A percentile compares a stretch with the other conserved stretches of the same genome.
Evolutionary conservation across 2,888 invertebrate genomes (phyloP).

Genomic region (Theretra japonica): DNA sequence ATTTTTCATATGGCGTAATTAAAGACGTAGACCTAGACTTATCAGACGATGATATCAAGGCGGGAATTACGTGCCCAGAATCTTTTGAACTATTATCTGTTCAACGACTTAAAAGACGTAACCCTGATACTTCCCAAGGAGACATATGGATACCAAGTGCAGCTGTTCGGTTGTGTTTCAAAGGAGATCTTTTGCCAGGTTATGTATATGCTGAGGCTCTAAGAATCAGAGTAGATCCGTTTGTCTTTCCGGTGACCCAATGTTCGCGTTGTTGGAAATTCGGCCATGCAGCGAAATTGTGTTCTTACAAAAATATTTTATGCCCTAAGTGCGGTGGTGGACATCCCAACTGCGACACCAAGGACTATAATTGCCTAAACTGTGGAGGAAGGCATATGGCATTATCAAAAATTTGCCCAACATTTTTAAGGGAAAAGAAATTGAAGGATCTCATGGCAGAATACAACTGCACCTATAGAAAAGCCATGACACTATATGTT

Average conservation of each 20-base stretch:
- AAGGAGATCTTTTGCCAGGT: neutral
- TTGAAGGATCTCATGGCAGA: constrained; percentile 30
- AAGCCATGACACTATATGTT: constrained; percentile 16
- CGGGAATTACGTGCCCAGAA: neutral
- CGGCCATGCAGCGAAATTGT: constrained; percentile 27
- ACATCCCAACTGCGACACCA: constrained; percentile 31
- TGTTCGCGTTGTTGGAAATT: constrained; percentile 12
- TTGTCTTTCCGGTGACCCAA: neutral
- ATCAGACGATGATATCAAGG: neutral
- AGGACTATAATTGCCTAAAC: constrained; percentile 27
- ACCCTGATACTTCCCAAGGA: neutral
- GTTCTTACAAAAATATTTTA: constrained; percentile 18
- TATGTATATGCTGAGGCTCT: neutral
- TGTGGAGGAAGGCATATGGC: constrained; percentile 31
- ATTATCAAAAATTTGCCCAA: constrained; percentile 28
- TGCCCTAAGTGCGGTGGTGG: constrained; percentile 32
- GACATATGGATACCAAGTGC: neutral
- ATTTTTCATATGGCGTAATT: neutral
- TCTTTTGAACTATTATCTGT: neutral
- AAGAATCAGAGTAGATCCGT: neutral
- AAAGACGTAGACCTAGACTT: constrained; percentile 3
- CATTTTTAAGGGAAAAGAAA: constrained; percentile 29
- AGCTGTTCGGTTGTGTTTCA: neutral
- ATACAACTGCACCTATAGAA: constrained; percentile 28
- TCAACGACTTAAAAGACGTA: neutral